Evolutionary conservation across 2,888 invertebrate species (phyloP), one percentile per base, ranked within the genome.

Genomic region (Griposia aprilina): DNA sequence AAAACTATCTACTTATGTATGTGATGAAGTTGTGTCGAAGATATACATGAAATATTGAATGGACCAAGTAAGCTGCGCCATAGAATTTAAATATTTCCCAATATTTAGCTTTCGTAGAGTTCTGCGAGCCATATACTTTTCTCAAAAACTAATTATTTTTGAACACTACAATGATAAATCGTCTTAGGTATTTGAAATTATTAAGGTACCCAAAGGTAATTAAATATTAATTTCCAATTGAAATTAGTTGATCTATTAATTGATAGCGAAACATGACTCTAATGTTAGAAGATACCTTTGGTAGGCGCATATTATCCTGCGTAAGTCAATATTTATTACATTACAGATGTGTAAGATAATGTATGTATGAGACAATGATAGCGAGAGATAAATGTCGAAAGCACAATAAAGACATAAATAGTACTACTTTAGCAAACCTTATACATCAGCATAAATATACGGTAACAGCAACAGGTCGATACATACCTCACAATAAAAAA

Each of bases 401-500:
- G 87, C 80, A 78, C 80, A 84, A 71, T 74, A 45, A 75, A 78
- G 36, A 74, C 45, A 76, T 50, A 57, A 66, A 72, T 55, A 71
- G 36, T 59, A 80, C 87, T 87, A 87, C 82, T 60, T 52, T 57
- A 85, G 87, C 89, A 79, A 80, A 85, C 65, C 66, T 75, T 79
- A 75, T 76, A 85, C 71, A 81, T 77, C 55, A 81, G 76, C 83
- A 78, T 71, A 80, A 78, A 85, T 77, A 84, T 68, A 74, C 30
- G 45, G 60, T 82, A 62, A 77, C 74, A 84, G 78, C 81, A 84
- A 90, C 57, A 84, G 79, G 73, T 82, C 72, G 75, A 88, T 90
- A 91, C 90, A 89, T 90, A 91, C 91, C 90, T 89, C 85, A 87
- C 81, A 82, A 85, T 86, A 87, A 91, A 87, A 74, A 86, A 90